These are phyloP conservation scores for Gallinago media DNA, from an alignment of 2,113 vertebrate genomes.

Conservation along the genomic window DNA sequence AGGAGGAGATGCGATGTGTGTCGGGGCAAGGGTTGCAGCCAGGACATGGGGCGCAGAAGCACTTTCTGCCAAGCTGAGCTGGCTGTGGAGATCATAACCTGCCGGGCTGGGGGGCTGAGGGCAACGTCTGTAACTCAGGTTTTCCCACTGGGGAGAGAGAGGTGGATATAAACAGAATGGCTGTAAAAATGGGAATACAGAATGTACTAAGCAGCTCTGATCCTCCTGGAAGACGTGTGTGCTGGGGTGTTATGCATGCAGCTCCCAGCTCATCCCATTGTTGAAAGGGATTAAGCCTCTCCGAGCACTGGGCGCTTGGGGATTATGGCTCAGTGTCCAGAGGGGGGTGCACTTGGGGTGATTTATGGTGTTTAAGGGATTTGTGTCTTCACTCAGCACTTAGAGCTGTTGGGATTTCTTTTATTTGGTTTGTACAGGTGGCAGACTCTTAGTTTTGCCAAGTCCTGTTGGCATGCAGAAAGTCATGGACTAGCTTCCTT, in stretches of 20 bases:
- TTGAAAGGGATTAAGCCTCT: constrained; percentile 56
- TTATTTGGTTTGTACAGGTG: neutral
- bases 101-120: neutral
- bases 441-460: neutral
- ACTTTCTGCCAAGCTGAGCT: neutral
- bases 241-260: neutral
- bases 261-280: constrained; percentile 43
- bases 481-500: neutral
- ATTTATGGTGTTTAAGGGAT: constrained; percentile 28
- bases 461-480: neutral
- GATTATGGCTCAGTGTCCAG: constrained; percentile 37
- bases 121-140: neutral
- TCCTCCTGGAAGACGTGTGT: neutral
- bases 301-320: neutral
- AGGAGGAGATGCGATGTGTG: accelerated
- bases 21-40: neutral
- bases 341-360: neutral
- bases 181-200: neutral
- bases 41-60: neutral
- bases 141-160: neutral
- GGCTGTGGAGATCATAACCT: neutral
- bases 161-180: neutral
- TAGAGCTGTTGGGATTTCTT: constrained; percentile 6
- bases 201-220: neutral
- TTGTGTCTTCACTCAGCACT: constrained; percentile 42